Evolutionary conservation across 2,797 vertebrate species (phyloP).

Genomic region (Anguilla anguilla): DNA sequence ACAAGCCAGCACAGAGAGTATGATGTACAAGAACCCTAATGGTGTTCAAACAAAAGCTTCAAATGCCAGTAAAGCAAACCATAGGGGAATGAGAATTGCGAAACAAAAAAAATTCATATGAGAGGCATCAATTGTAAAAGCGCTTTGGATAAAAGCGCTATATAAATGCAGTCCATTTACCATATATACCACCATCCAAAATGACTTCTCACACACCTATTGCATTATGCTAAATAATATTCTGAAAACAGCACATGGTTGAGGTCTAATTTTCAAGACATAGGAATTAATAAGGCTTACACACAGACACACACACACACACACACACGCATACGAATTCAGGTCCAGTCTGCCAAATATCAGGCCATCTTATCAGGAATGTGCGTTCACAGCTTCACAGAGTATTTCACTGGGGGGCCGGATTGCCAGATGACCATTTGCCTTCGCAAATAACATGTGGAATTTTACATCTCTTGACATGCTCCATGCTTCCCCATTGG

Average conservation of each 20-base stretch:
- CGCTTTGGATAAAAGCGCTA: too few relatives aligned
- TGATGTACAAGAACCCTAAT: neutral
- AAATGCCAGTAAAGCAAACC: neutral
- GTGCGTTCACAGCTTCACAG: neutral
- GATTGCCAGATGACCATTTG: neutral
- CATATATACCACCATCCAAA: neutral
- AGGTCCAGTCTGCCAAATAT: neutral
- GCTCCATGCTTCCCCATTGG: neutral
- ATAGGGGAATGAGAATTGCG: neutral
- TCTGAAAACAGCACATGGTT: neutral
- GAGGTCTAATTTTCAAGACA: neutral
- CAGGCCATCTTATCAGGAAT: slow-evolving; percentile 6
- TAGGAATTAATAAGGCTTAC: neutral
- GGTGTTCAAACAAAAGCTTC: neutral
- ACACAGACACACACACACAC: neutral
- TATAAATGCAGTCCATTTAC: too few relatives aligned
- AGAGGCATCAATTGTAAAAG: too few relatives aligned
- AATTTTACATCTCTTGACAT: neutral
- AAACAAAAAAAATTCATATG: too few relatives aligned
- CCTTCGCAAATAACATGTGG: neutral
- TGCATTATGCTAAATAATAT: neutral
- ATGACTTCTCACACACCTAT: neutral
- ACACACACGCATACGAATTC: neutral
- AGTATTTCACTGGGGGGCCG: neutral
- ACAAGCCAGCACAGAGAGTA: neutral